Evolutionary conservation across 2,888 invertebrate species (phyloP).

Genomic region (Watsonalla cultraria): DNA sequence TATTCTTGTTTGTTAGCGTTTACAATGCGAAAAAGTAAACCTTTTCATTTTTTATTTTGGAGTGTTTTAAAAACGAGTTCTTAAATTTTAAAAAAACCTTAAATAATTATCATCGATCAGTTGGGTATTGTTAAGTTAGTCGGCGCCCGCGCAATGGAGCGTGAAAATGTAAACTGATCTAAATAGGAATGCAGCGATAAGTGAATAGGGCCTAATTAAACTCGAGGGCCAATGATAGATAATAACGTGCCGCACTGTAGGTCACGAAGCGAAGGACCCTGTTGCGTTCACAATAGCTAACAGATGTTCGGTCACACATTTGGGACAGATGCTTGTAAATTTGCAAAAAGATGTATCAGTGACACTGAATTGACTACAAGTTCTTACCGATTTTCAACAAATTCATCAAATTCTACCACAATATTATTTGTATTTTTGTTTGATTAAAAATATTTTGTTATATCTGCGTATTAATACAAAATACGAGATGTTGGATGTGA

Average conservation of each 20-base stretch:
- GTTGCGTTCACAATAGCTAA: conserved; percentile 32
- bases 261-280: conserved; percentile 51
- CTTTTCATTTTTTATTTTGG: neutral
- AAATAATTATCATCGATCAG: conserved; percentile 49
- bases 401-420: too few species aligned
- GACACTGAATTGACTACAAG: conserved; percentile 26
- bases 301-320: conserved; percentile 64
- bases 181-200: conserved; percentile 61
- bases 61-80: neutral
- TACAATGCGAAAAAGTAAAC: neutral
- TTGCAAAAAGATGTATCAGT: conserved; percentile 38
- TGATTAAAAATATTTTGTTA: conserved; percentile 3
- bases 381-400: too few species aligned
- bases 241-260: conserved; percentile 42
- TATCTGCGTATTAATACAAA: conserved; percentile 5
- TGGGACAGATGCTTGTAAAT: conserved; percentile 58
- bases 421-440: too few species aligned
- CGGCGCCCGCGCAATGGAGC: conserved; percentile 45
- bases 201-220: conserved; percentile 72
- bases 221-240: conserved; percentile 52
- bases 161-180: conserved; percentile 60
- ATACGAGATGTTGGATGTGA: conserved; percentile 7
- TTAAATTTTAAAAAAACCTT: conserved; percentile 9
- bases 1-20: neutral
- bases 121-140: conserved; percentile 38